Conservation (phyloP, 2,113 vertebrate genomes). For the Campylomormyrus numenius region DNA sequence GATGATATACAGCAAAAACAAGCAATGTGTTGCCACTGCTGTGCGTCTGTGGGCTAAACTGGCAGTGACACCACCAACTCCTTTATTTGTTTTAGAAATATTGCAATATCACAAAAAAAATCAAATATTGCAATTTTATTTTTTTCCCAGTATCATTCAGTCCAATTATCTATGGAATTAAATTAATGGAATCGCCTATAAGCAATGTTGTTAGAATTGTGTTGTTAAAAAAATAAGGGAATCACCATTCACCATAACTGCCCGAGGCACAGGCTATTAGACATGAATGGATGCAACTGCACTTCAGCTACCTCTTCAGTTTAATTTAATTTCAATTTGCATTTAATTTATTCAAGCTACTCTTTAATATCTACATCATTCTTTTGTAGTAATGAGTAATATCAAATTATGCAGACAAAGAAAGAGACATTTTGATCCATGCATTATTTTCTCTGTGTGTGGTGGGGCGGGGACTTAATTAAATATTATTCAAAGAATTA, state of each 20-base stretch:
- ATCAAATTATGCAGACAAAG: background rate
- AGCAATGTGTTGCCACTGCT: background rate
- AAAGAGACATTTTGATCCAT: background rate
- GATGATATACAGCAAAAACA: background rate
- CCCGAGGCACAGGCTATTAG: background rate
- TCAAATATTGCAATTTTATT: background rate
- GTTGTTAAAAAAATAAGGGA: background rate
- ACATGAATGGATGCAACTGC: background rate
- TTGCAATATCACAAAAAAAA: background rate
- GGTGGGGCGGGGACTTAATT: background rate
- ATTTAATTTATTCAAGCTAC: background rate
- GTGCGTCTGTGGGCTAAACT: background rate
- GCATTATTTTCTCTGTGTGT: background rate
- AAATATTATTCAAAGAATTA: background rate
- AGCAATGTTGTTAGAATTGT: background rate
- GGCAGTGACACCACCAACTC: background rate
- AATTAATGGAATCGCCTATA: background rate
- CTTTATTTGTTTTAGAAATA: no score
- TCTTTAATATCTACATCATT: background rate
- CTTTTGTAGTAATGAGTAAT: background rate
- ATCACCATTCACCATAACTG: background rate
- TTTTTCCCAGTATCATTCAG: background rate
- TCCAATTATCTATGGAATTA: background rate
- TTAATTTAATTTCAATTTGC: background rate
- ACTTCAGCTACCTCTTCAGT: background rate